Evolutionary conservation across 1,140 invertebrate genomes (phyloP).

Genomic region (Bombus sylvicola): DNA sequence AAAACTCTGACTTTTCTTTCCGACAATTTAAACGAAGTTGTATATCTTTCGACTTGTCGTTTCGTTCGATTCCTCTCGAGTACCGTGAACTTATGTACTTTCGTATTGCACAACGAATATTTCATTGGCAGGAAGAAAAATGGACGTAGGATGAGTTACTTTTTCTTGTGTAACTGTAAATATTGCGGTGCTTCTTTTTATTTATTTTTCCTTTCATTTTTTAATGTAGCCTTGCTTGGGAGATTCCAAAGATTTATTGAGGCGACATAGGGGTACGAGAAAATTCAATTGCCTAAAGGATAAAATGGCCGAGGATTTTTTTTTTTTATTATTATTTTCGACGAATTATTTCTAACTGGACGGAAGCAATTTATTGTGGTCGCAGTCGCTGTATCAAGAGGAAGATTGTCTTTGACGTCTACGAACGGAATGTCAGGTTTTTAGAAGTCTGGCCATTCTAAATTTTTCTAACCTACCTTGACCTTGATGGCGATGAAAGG

Average conservation of each 20-base stretch:
- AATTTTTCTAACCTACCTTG: constrained; percentile 70
- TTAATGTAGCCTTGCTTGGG: background rate
- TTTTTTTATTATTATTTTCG: background rate
- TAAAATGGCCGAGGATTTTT: background rate
- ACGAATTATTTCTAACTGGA: background rate
- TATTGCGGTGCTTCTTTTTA: background rate
- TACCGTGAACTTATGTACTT: background rate
- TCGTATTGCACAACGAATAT: constrained; percentile 10
- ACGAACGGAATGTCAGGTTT: constrained; percentile 50
- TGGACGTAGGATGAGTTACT: background rate
- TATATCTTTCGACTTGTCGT: background rate
- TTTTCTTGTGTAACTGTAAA: background rate
- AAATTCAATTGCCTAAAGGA: constrained; percentile 21
- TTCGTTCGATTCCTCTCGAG: background rate
- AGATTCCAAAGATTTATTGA: background rate
- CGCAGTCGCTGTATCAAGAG: background rate
- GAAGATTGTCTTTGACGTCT: constrained; percentile 29
- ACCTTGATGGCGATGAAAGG: constrained; percentile 72
- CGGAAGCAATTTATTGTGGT: background rate
- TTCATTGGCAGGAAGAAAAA: constrained; percentile 1
- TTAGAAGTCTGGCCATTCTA: constrained; percentile 27
- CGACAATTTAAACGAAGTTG: background rate
- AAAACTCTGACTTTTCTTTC: background rate
- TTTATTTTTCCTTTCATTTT: background rate
- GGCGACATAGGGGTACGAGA: background rate